These are phyloP conservation scores for Metellina segmentata DNA, from an alignment of 2,888 invertebrate species.

Conservation along the genomic window DNA sequence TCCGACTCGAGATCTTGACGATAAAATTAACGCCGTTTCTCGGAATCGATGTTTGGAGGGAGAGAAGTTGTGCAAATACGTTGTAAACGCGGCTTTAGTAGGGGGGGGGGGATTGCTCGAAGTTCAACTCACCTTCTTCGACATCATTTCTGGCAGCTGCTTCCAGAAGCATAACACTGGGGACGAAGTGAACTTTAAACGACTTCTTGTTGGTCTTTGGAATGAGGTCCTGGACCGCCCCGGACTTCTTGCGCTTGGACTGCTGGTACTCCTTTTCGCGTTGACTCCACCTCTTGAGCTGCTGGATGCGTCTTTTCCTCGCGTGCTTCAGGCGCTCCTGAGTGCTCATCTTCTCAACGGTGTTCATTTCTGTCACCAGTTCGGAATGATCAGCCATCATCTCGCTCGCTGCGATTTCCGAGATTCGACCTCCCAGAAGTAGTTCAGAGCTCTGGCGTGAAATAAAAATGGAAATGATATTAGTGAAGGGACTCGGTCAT, in stretches of 20 bases:
- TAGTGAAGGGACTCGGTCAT: not conserved
- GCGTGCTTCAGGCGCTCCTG: slow-evolving; percentile 93
- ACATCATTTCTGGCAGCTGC: slow-evolving; percentile 98
- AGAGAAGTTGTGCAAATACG: too few relatives aligned
- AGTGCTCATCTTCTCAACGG: slow-evolving; percentile 96
- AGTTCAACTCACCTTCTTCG: slow-evolving; percentile 89
- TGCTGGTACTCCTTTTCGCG: slow-evolving; percentile 88
- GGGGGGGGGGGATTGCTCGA: too few relatives aligned
- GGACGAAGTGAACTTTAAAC: slow-evolving; percentile 82
- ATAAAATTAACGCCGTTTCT: too few relatives aligned
- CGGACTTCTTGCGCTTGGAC: slow-evolving; percentile 84
- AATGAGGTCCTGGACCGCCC: slow-evolving; percentile 79
- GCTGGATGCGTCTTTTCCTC: slow-evolving; percentile 92
- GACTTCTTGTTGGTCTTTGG: slow-evolving; percentile 80
- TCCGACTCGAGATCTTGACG: too few relatives aligned
- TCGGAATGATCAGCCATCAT: slow-evolving; percentile 90
- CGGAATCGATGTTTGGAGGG: too few relatives aligned
- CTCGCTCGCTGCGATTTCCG: too few relatives aligned
- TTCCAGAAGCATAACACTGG: slow-evolving; percentile 95
- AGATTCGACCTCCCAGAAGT: too few relatives aligned
- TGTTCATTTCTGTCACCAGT: slow-evolving; percentile 95
- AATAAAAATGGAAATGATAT: too few relatives aligned
- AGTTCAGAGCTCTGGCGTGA: not conserved
- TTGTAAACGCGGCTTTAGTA: too few relatives aligned
- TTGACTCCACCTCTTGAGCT: slow-evolving; percentile 93